Percentiles rank a stretch among this genome's conserved stretches.
Evolutionary conservation across 2,113 vertebrate genomes (phyloP).

Genomic region (Mionectes macconnelli): DNA sequence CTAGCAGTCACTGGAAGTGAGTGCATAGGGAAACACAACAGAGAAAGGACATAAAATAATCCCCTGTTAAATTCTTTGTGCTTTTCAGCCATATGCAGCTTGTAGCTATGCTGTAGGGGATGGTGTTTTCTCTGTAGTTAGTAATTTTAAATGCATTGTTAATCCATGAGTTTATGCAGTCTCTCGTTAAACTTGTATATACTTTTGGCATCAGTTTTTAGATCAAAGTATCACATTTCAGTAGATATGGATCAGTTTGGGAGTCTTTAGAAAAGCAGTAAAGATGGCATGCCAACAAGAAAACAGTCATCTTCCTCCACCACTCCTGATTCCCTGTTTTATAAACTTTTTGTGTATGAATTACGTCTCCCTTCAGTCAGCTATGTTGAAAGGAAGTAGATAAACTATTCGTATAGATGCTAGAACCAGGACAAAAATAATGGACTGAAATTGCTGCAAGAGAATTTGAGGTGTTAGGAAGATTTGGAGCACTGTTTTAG

Average conservation of each 20-base stretch:
- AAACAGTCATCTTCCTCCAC: neutral
- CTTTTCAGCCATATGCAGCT: neutral
- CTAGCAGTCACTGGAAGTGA: neutral
- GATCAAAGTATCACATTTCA: neutral
- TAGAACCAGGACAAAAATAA: neutral
- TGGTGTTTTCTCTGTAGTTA: neutral
- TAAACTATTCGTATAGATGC: neutral
- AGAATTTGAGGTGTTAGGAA: neutral
- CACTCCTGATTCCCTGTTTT: neutral
- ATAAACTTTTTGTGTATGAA: neutral
- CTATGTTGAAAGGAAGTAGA: neutral
- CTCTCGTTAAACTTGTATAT: neutral
- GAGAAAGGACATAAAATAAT: neutral
- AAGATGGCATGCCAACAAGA: neutral
- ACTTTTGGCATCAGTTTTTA: neutral
- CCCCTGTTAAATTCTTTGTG: neutral
- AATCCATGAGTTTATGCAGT: neutral
- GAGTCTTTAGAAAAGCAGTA: neutral
- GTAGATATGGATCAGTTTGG: neutral
- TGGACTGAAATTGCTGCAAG: neutral
- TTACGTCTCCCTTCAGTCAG: neutral
- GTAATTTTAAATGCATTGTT: neutral
- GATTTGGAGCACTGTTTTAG: neutral
- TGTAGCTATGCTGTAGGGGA: neutral
- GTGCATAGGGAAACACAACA: neutral